Evolutionary conservation across 2,888 invertebrate species (phyloP), one percentile per base, ranked within the genome.

Genomic region (Agelastica alni): DNA sequence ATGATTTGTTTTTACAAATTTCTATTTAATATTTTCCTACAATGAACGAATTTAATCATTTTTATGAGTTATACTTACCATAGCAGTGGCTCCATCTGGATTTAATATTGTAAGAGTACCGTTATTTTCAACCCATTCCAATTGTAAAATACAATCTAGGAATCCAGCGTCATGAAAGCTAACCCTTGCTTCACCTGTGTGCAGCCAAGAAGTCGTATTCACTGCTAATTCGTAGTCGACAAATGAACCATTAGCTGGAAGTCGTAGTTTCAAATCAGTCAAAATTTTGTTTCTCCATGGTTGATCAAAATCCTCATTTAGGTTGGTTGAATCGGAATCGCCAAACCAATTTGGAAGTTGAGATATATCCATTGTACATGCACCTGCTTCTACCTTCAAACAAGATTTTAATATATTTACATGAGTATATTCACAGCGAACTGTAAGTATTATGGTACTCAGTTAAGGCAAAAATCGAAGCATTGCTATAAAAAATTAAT

Each of bases 181-280:
- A 16, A 74, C 70, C 67, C 89, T 84, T 0, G 89, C 88, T 75
- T 92, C 89, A 32, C 90, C 91, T 54, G 87, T 87, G 69, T 93
- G 89, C 0, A 90, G 84, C 92, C 93, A 94, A 0, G 92, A 92
- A 14, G 88, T 87, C 69, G 88, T 87, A 77, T 93, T 92, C 45
- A 93, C 83, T 17, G 93, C 93, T 68, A 86, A 82, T 66, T 89
- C 88, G 77, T 87, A 92, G 52, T 80, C 78, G 5, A 56, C 28
- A 13, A 51, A 62, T 2, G 26, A 43, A 18, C 78, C 77, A 61
- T 70, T 53, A 4, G 60, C 59, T 2, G 67, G 64, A 18, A 74
- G 54, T 65, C 89, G 81, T 39, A 72, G 74, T 71, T 84, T 85
- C 34, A 94, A 78, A 65, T 83, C 82, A 41, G 86, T 83, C 51